These are phyloP conservation scores for Azorinus chamasolen DNA, from an alignment of 2,888 invertebrate genomes.

Conservation along the genomic window DNA sequence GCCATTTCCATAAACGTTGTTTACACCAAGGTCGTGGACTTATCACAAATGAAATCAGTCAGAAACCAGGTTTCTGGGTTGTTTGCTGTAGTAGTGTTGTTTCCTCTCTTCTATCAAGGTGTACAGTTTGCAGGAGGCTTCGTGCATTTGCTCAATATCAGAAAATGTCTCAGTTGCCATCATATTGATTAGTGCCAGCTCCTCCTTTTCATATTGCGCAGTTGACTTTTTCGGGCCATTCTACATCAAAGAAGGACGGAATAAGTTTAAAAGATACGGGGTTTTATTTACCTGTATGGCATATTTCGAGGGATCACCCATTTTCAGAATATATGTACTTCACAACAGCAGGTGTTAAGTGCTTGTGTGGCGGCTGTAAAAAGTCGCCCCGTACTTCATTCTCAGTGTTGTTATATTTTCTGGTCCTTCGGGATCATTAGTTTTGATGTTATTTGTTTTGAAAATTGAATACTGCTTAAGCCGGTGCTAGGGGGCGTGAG, in stretches of 20 bases:
- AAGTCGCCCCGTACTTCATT: no score
- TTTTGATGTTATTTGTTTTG: no score
- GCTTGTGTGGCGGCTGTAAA: no score
- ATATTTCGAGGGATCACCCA: no score
- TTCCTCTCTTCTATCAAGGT: background rate
- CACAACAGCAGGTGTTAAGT: no score
- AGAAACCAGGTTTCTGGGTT: background rate
- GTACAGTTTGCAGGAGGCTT: background rate
- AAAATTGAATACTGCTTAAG: no score
- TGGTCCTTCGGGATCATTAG: no score
- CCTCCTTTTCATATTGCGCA: conserved; percentile 70
- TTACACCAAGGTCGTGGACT: background rate
- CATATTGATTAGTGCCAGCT: conserved; percentile 69
- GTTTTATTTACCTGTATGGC: conserved; percentile 79
- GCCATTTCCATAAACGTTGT: background rate
- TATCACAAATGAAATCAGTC: background rate
- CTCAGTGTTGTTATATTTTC: no score
- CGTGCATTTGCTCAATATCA: conserved; percentile 18
- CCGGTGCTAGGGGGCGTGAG: no score
- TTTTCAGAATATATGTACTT: no score
- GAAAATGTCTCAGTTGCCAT: conserved; percentile 82
- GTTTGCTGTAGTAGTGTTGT: background rate
- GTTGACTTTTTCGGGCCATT: conserved; percentile 82
- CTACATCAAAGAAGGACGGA: conserved; percentile 69
- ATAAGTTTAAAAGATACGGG: conserved; percentile 75